These are phyloP conservation scores for Aphelenchoides besseyi DNA, from an alignment of 1,140 invertebrate genomes.

Conservation along the genomic window DNA sequence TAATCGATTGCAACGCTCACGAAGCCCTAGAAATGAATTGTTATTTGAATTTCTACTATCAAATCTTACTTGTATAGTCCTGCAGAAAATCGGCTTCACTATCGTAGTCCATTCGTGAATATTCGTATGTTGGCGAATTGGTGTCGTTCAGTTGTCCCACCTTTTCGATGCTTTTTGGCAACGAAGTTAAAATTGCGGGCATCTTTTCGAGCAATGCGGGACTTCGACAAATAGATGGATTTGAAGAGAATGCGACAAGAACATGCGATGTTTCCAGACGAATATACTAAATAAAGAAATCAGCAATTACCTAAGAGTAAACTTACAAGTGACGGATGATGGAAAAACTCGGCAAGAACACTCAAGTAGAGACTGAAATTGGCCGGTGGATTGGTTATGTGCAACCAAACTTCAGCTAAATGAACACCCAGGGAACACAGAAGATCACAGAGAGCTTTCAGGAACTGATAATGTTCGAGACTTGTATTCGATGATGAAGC, in stretches of 20 bases:
- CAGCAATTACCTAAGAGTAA: slow-evolving; percentile 13
- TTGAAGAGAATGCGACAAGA: slow-evolving; percentile 37
- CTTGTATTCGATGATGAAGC: slow-evolving; percentile 28
- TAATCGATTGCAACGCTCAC: slow-evolving; percentile 39
- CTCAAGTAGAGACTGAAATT: slow-evolving; percentile 53
- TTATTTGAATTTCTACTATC: slow-evolving; percentile 14
- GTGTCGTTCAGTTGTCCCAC: slow-evolving; percentile 35
- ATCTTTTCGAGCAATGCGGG: slow-evolving; percentile 26
- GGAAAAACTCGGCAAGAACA: slow-evolving; percentile 49
- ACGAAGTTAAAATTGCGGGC: slow-evolving; percentile 27
- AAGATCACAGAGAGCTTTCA: slow-evolving; percentile 51
- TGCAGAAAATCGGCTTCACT: slow-evolving; percentile 43
- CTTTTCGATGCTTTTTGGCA: slow-evolving; percentile 48
- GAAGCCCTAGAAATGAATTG: slow-evolving; percentile 38
- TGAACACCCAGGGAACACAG: slow-evolving; percentile 49
- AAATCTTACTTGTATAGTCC: slow-evolving; percentile 47
- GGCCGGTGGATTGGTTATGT: slow-evolving; percentile 40
- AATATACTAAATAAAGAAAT: slow-evolving; percentile 42
- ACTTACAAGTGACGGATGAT: slow-evolving; percentile 53
- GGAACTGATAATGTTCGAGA: slow-evolving; percentile 48
- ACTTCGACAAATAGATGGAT: slow-evolving; percentile 40
- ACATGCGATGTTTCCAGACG: slow-evolving; percentile 50
- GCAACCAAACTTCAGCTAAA: slow-evolving; percentile 50
- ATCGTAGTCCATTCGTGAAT: slow-evolving; percentile 55
- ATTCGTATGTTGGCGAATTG: slow-evolving; percentile 34